Evolutionary conservation across 2,888 invertebrate species (phyloP).

Genomic region (Xestia ashworthii): DNA sequence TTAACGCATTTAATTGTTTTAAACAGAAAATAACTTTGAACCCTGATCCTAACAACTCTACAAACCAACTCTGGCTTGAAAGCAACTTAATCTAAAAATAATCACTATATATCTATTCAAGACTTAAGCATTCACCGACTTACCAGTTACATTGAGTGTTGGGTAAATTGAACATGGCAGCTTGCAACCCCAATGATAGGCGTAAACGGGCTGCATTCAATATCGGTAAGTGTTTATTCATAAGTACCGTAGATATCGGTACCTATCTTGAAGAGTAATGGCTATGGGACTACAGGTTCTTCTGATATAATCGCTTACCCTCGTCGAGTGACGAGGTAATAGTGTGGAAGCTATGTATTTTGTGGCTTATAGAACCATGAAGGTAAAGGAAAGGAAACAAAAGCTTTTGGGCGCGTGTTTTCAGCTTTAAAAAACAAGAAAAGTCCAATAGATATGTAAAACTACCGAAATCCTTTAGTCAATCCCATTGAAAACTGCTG

Average conservation of each 20-base stretch:
- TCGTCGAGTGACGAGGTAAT: slow-evolving; percentile 46
- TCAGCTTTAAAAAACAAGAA: no score
- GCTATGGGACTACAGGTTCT: slow-evolving; percentile 54
- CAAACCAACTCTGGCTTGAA: slow-evolving; percentile 12
- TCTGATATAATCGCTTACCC: slow-evolving; percentile 59
- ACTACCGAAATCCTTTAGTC: neutral
- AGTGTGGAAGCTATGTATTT: slow-evolving; percentile 38
- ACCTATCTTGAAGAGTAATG: slow-evolving; percentile 64
- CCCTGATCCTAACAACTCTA: no score
- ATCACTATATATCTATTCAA: slow-evolving; percentile 47
- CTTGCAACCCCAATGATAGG: slow-evolving; percentile 60
- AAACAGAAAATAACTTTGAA: neutral
- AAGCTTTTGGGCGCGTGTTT: slow-evolving; percentile 1
- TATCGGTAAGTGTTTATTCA: slow-evolving; percentile 73
- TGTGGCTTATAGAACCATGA: slow-evolving; percentile 21
- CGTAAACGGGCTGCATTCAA: slow-evolving; percentile 71
- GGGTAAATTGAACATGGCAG: slow-evolving; percentile 53
- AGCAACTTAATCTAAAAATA: slow-evolving; percentile 35
- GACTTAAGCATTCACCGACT: slow-evolving; percentile 33
- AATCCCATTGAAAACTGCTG: no score
- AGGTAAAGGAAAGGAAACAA: neutral
- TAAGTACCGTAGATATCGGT: slow-evolving; percentile 63
- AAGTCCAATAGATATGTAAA: no score
- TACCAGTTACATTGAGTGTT: slow-evolving; percentile 40
- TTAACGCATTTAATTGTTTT: neutral